Base-by-base conservation (phyloP, 2,113 vertebrate genomes). In the Ailurus styani region DNA sequence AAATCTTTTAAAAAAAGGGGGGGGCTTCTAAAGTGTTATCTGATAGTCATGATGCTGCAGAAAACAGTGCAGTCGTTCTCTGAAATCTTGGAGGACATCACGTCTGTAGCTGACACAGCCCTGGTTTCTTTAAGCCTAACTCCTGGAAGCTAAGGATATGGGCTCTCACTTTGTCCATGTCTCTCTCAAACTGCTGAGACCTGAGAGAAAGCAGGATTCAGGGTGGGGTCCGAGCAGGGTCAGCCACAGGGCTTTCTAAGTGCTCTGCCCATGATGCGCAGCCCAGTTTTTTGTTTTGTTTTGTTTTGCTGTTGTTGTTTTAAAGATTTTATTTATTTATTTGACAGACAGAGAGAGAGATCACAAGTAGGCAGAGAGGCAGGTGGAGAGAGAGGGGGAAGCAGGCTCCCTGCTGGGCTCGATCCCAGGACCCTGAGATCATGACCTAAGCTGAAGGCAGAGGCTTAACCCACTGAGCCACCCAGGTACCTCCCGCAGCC, bases 201-300 rank as follows among this genome's bases (percentile, higher is more conserved):
- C 40, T 5, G 0, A 75, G 55, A 34, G 40, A 66, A 68, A 62
- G 23, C 23, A 20, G 12, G 11, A 20, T 37, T 31, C 1, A 27
- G 72, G 42, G 25, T 7, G 18, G n/a, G 42, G 52, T 50, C 27
- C 45, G 88, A 83, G 14, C 3, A 7, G 77, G 42, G 7, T 15
- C 37, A 3, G n/a, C 1, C 14, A 60, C 31, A 29, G n/a, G 52
- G 18, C 34, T 87, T 73, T 72, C 17, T 18, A 42, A 10, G 7
- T 2, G 2, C 23, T n/a, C 54, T 8, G 34, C 7, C 37, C 18
- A 0, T 18, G 47, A 29, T 13, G 17, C 21, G 18, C 12, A 34
- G 29, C 40, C 3, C 7, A 4, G 47, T 50, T n/a, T 60, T 23
- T n/a, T n/a, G n/a, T n/a, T n/a, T n/a, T n/a, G n/a, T n/a, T n/a